Evolutionary conservation across 2,113 vertebrate genomes (phyloP), one percentile per base, ranked within the genome.

Genomic region (Aix galericulata): DNA sequence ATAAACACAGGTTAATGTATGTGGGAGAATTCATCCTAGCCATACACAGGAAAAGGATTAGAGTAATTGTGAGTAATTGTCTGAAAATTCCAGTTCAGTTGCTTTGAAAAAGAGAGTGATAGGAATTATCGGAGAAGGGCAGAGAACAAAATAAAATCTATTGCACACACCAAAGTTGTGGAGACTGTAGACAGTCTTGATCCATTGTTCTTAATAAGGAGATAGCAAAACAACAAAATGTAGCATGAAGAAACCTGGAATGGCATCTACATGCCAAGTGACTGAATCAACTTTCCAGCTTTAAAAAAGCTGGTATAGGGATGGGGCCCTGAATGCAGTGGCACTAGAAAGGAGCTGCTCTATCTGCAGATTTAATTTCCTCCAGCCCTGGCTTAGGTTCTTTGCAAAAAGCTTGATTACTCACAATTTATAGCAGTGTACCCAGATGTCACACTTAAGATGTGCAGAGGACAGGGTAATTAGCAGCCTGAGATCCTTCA

Each of bases 391-490:
- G 42, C 9, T 55, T 3, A 50, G 14, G 23, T 48, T 85, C 29
- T 63, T 55, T 66, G 36, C 55, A 71, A 66, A 86, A 91, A 67
- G 9, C 23, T 7, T 6, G 7, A 62, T 32, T 42, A 13, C 44
- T 18, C 31, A 68, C 25, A 68, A 4, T 40, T 56, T 53, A 55
- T 6, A 50, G 10, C 8, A 13, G 9, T 44, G 11, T 22, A 67
- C 6, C 17, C 60, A 72, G 17, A 8, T 40, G 9, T 52, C 42
- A 50, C 50, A 23, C 36, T 8, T 21, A 32, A 62, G 0, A 0
- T 12, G 9, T 42, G 56, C 25, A 60, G 56, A 72, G 55, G 31
- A 59, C 31, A 55, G n/a, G 17, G 23, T n/a, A 67, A 13, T 25
- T 17, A 86, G 60, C 56, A 87, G n/a, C 29, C 74, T 89, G 27